Percentiles rank a stretch among this genome's conserved stretches.
These are phyloP conservation scores for Drosophila gaucha DNA, from an alignment of 2,888 invertebrate species.

Conservation along the genomic window DNA sequence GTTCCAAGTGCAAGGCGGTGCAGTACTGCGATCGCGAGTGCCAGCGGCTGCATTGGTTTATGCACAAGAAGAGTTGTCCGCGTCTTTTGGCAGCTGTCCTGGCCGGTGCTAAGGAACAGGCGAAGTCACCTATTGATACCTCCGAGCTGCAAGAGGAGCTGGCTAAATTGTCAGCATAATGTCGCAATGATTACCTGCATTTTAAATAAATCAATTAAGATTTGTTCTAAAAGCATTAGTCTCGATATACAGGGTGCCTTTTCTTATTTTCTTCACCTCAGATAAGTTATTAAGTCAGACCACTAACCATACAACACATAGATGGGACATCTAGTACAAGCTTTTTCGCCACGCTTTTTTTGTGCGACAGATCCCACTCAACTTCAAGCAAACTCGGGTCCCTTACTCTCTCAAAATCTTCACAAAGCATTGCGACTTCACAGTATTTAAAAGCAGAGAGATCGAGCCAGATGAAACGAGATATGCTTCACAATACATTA, in stretches of 20 bases:
- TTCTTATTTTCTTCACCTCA: neutral
- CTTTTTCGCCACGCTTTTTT: no score
- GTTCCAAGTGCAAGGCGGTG: constrained; percentile 96
- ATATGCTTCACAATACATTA: no score
- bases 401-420: no score
- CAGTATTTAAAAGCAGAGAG: no score
- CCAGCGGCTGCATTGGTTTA: constrained; percentile 96
- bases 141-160: constrained; percentile 74
- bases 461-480: no score
- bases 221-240: constrained; percentile 8
- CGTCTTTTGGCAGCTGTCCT: constrained; percentile 86
- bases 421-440: no score
- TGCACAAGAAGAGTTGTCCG: constrained; percentile 94
- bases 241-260: neutral
- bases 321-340: no score
- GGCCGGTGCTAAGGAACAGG: constrained; percentile 54
- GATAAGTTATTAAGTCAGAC: no score
- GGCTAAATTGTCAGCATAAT: constrained; percentile 67
- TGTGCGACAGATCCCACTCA: no score
- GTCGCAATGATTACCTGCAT: constrained; percentile 15
- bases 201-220: constrained; percentile 35
- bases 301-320: no score
- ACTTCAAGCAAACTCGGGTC: no score
- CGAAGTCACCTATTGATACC: constrained; percentile 70
- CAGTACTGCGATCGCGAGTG: constrained; percentile 98